Base-by-base conservation (phyloP, 2,888 invertebrate species). In the Acanthosoma haemorrhoidale region DNA sequence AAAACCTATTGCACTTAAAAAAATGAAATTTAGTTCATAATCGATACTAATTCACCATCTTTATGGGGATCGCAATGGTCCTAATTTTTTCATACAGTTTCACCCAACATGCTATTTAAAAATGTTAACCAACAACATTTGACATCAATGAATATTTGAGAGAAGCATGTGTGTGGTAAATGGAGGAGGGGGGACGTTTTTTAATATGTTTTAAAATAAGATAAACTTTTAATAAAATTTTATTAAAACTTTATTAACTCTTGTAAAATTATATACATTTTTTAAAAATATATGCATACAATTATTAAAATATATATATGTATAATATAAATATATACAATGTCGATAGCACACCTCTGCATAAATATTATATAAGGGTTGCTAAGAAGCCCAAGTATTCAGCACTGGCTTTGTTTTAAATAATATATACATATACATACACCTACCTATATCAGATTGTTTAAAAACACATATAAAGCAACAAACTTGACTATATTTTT, bases 181-280 rank as follows among this genome's bases (percentile, higher is more conserved):
- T n/a, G n/a, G n/a, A n/a, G n/a, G n/a, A n/a, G n/a, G n/a, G n/a
- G n/a, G n/a, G n/a, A n/a, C n/a, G n/a, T n/a, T n/a, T n/a, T n/a
- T n/a, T n/a, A n/a, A n/a, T n/a, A n/a, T n/a, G n/a, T n/a, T n/a
- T n/a, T n/a, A n/a, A n/a, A n/a, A n/a, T n/a, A n/a, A n/a, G n/a
- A n/a, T n/a, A n/a, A n/a, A n/a, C n/a, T 51, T 5, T 21, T 51
- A 51, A 43, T 43, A 43, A 43, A 51, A 13, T 51, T 51, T 51
- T 51, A 51, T 51, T 51, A 25, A n/a, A n/a, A n/a, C 25, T n/a
- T 51, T n/a, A 51, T 25, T n/a, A 51, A 43, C 43, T 43, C 51
- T n/a, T 51, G 51, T 51, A 51, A 25, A 51, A 25, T 8, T 51
- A 51, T 51, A 25, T 51, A 25, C 51, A 51, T 13, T 25, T 51